Conservation (phyloP, 2,888 invertebrate species). For the Thelaira solivaga region DNA sequence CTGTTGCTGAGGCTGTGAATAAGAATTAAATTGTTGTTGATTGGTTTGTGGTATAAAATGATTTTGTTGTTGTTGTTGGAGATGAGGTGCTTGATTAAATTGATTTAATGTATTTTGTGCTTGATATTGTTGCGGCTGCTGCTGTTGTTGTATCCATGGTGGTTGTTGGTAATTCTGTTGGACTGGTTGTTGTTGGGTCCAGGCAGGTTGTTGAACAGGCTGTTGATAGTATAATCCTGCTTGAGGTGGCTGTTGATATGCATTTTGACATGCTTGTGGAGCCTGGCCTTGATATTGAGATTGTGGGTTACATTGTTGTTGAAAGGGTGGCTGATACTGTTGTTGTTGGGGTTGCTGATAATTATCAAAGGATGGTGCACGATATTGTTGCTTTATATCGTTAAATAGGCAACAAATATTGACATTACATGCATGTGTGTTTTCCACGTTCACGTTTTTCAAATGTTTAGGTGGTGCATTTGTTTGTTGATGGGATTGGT, state of each 20-base stretch:
- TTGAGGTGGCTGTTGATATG: constrained; percentile 55
- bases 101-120: constrained; percentile 64
- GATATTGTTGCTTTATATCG: constrained; percentile 69
- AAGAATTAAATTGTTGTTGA: constrained; percentile 74
- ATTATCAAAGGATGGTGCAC: constrained; percentile 65
- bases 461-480: constrained; percentile 51
- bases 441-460: constrained; percentile 21
- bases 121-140: constrained; percentile 39
- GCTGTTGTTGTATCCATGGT: constrained; percentile 59
- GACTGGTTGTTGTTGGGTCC: constrained; percentile 31
- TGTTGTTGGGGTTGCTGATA: constrained; percentile 65
- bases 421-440: constrained; percentile 31
- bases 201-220: constrained; percentile 18
- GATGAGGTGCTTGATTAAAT: constrained; percentile 64
- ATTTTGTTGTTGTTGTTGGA: constrained; percentile 65
- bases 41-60: constrained; percentile 72
- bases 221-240: constrained; percentile 63
- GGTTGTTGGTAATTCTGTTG: constrained; percentile 58
- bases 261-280: constrained; percentile 63
- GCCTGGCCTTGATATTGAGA: constrained; percentile 52
- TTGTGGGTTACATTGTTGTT: constrained; percentile 51
- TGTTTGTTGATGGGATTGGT: constrained; percentile 55
- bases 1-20: constrained; percentile 74
- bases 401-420: constrained; percentile 28
- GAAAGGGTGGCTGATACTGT: constrained; percentile 47